Evolutionary conservation across 2,888 invertebrate genomes (phyloP).

Genomic region (Pollenia griseotomentosa): DNA sequence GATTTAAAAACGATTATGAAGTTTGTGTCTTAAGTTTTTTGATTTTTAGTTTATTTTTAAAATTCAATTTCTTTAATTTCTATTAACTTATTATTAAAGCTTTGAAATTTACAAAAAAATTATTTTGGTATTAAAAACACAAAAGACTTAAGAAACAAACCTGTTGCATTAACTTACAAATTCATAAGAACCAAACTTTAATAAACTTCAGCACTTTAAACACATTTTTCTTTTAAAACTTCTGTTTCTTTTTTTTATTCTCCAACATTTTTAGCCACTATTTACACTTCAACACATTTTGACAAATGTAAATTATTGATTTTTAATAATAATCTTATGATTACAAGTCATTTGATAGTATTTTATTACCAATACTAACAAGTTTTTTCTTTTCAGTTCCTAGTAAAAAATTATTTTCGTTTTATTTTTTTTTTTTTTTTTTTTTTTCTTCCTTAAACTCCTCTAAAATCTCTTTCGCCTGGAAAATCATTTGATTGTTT

Average conservation of each 20-base stretch:
- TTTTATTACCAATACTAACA: conserved; percentile 68
- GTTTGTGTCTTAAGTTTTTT: too few relatives aligned
- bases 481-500: conserved; percentile 4
- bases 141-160: conserved; percentile 11
- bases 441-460: neutral
- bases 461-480: too few relatives aligned
- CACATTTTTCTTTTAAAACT: too few relatives aligned
- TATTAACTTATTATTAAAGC: too few relatives aligned
- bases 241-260: too few relatives aligned
- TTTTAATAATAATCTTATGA: conserved; percentile 65
- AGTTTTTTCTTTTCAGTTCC: conserved; percentile 35
- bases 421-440: conserved; percentile 25
- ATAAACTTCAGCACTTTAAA: too few relatives aligned
- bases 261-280: too few relatives aligned
- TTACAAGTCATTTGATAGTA: conserved; percentile 63
- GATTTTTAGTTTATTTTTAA: too few relatives aligned
- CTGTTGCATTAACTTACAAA: neutral
- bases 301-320: conserved; percentile 66
- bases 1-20: too few relatives aligned
- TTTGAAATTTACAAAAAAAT: too few relatives aligned
- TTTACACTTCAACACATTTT: conserved; percentile 48
- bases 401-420: neutral
- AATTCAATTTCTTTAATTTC: too few relatives aligned
- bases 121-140: neutral
- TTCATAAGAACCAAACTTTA: neutral